These are phyloP conservation scores for Emys orbicularis DNA, from an alignment of 2,797 vertebrate genomes.

Conservation along the genomic window DNA sequence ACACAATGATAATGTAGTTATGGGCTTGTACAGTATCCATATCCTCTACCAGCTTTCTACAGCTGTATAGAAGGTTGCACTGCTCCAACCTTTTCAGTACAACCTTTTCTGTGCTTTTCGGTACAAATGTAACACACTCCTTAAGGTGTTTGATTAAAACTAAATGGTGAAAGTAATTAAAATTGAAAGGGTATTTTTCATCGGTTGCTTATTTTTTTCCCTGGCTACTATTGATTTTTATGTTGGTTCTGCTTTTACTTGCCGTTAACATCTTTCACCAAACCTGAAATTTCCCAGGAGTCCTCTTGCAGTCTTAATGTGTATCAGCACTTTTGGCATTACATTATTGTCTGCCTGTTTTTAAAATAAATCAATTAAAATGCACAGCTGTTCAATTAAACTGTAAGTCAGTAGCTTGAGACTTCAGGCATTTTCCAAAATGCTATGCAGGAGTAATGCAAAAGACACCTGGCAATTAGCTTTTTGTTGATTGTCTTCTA, in stretches of 20 bases:
- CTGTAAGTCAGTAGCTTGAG: slow-evolving; percentile 36
- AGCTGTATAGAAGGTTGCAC: slow-evolving; percentile 20
- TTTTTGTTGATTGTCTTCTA: not conserved
- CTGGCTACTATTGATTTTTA: slow-evolving; percentile 75
- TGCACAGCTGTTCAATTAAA: slow-evolving; percentile 78
- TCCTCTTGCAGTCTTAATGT: slow-evolving; percentile 79
- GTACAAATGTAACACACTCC: slow-evolving; percentile 33
- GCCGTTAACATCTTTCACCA: slow-evolving; percentile 61
- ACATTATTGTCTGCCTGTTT: slow-evolving; percentile 43
- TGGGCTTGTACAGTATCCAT: slow-evolving; percentile 11
- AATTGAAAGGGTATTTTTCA: slow-evolving; percentile 70
- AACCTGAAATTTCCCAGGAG: slow-evolving; percentile 73
- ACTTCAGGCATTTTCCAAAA: slow-evolving; percentile 25
- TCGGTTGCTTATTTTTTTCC: slow-evolving; percentile 71
- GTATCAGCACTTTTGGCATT: slow-evolving; percentile 79
- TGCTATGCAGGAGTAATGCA: slow-evolving; percentile 2
- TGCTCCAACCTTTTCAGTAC: slow-evolving; percentile 48
- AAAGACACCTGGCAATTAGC: slow-evolving; percentile 23
- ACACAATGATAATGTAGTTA: slow-evolving; percentile 32
- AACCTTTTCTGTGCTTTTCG: not conserved
- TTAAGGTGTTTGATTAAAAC: slow-evolving; percentile 70
- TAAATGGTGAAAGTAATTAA: slow-evolving; percentile 58
- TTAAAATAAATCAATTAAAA: slow-evolving; percentile 83
- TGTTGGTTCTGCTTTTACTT: slow-evolving; percentile 64
- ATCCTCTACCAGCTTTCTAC: not conserved